Evolutionary conservation across 2,888 invertebrate genomes (phyloP), one percentile per base, ranked within the genome.

Genomic region (Gortyna flavago): DNA sequence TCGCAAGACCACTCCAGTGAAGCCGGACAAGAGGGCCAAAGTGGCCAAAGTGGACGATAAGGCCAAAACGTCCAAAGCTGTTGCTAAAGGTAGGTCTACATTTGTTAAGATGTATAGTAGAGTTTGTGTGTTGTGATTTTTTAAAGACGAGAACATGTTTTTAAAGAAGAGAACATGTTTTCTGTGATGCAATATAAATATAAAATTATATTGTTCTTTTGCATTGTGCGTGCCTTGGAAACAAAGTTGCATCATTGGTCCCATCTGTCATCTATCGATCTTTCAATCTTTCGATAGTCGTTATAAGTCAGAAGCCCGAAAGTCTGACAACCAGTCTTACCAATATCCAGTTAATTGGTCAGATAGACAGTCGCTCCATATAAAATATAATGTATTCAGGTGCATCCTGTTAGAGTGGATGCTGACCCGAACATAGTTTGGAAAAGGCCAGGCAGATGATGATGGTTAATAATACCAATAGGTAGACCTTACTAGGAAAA

Each of bases 11-110:
- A 67, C 89, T 0, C 80, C 87, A 0, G 85, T 88, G 2, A 95
- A 95, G 77, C 57, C 91, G 0, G 94, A 93, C 75, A 95, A 90
- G 72, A 78, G 87, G 11, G 11, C 78, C 0, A 89, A 89, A 38
- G 61, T 84, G 3, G 35, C 81, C 0, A 87, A 87, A 21, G 6
- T 69, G 0, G 89, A 89, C 7, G 90, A 89, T 0, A 90, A 89
- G 25, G 72, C 83, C 2, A 92, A 89, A 72, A 79, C 83, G 0
- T 82, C 87, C 18, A 92, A 90, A 79, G 77, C 88, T 0, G 85
- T 89, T 7, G 79, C 92, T 57, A 96, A 95, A 96, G 96, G 96
- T 96, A 94, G 92, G 96, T 83, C 65, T 6, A 2, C 38, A 41
- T 32, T 0, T 21, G 1, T 35, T 65, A 11, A 11, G 16, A 13